Evolutionary conservation across 2,888 invertebrate species (phyloP), one percentile per base, ranked within the genome.

Genomic region (Orthosia incerta): DNA sequence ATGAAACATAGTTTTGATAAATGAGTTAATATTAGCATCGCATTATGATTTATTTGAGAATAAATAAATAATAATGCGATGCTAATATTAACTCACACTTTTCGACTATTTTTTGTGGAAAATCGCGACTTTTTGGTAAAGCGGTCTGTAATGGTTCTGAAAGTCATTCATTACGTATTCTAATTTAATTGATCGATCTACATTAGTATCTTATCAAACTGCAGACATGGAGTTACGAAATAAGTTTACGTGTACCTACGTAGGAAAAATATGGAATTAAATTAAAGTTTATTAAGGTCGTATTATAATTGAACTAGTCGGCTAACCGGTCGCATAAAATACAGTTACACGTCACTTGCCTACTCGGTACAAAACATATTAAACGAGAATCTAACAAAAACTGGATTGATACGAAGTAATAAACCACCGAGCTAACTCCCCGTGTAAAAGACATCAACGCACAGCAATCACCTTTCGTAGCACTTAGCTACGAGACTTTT

Each of bases 381-480:
- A 45, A 18, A 46, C 61, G 23, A 63, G 13, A 63, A 53, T 26
- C 20, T 11, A 50, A 51, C 15, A 39, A 55, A 61, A 60, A 45
- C 31, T 46, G 23, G 4, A 18, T 26, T 39, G 51, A 31, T 61
- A 53, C 57, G 46, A 65, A 20, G 56, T 51, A 18, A 62, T 57
- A 26, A n/a, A 46, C 62, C 60, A 20, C 46, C 0, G 46, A 45
- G 9, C 7, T 59, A 20, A 67, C 16, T 55, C 16, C 1, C 51
- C 45, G 20, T 80, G 77, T 31, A 76, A 88, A 89, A 90, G 89
- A 91, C 84, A 87, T 89, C 75, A 89, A 91, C 90, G 90, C 77
- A 86, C 87, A 86, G 88, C 83, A 73, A 64, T 51, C 64, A n/a
- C 20, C 1, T 23, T 12, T 45, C 53, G 82, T 69, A 77, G 72